A percentile compares a stretch with the other conserved stretches of the same genome.
Conservation (phyloP, 2,888 invertebrate species). For the Therioaphis trifolii region DNA sequence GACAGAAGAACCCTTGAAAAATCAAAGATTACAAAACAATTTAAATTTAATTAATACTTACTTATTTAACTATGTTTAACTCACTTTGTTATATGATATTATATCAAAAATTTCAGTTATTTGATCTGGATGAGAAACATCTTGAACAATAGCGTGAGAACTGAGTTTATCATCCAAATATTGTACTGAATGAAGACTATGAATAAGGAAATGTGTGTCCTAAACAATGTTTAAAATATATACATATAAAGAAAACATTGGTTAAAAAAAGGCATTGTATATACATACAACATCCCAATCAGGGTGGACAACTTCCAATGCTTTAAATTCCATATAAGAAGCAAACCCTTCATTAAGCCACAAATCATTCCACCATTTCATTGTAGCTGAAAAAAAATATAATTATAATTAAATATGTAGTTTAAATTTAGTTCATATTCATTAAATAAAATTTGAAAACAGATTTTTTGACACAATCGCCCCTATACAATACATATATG, state of each 20-base stretch:
- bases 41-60: not conserved
- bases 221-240: constrained; percentile 68
- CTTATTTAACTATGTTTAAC: constrained; percentile 2
- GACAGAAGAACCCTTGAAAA: constrained; percentile 71
- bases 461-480: too few relatives aligned
- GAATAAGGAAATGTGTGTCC: constrained; percentile 81
- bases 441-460: too few relatives aligned
- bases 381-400: constrained; percentile 77
- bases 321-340: constrained; percentile 86
- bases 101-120: constrained; percentile 91
- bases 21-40: constrained; percentile 41
- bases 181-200: constrained; percentile 80
- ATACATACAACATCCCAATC: constrained; percentile 82
- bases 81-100: constrained; percentile 91
- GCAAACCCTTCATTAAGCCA: constrained; percentile 97
- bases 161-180: constrained; percentile 81
- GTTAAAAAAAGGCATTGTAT: not conserved
- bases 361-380: constrained; percentile 93
- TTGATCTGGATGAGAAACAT: constrained; percentile 86
- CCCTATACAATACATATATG: too few relatives aligned
- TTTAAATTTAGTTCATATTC: too few relatives aligned
- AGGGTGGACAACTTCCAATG: constrained; percentile 77
- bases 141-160: constrained; percentile 91
- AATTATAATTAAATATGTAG: not conserved
- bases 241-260: not conserved